Evolutionary conservation across 1,140 invertebrate species (phyloP).

Genomic region (Ceratina japonica): DNA sequence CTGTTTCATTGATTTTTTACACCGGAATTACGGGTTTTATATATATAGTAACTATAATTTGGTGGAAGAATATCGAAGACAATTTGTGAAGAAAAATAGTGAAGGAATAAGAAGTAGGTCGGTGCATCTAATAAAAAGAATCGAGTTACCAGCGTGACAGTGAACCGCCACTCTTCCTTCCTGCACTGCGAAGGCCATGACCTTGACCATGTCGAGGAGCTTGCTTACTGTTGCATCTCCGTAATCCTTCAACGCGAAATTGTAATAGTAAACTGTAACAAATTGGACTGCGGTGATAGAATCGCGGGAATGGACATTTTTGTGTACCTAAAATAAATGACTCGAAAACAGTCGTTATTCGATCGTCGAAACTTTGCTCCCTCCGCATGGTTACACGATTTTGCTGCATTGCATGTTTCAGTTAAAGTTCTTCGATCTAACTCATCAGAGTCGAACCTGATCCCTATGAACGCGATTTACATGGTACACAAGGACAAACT

Average conservation of each 20-base stretch:
- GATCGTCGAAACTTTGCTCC: conserved; percentile 29
- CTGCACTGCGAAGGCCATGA: conserved; percentile 89
- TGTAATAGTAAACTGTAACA: conserved; percentile 90
- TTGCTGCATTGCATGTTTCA: conserved; percentile 74
- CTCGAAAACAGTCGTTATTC: conserved; percentile 9
- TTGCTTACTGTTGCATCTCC: conserved; percentile 87
- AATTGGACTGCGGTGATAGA: not conserved
- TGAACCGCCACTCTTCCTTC: conserved; percentile 93
- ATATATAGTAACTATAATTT: not conserved
- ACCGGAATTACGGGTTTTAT: too few species aligned
- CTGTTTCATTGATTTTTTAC: not conserved
- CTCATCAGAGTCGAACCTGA: conserved; percentile 13
- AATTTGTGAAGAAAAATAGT: too few species aligned
- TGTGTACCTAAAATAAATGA: not conserved
- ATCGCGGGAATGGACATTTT: not conserved
- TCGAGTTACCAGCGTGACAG: conserved; percentile 90
- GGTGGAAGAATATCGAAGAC: too few species aligned
- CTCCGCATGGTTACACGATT: conserved; percentile 48
- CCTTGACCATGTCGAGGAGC: conserved; percentile 93
- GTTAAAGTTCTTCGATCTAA: conserved; percentile 67
- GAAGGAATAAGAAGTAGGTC: conserved; percentile 32
- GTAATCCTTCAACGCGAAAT: conserved; percentile 92
- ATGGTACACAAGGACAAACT: conserved; percentile 29
- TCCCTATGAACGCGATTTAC: conserved; percentile 15
- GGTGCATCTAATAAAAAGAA: conserved; percentile 37